Evolutionary conservation across 2,797 vertebrate genomes (phyloP).

Genomic region (Poeciliopsis gracilis): DNA sequence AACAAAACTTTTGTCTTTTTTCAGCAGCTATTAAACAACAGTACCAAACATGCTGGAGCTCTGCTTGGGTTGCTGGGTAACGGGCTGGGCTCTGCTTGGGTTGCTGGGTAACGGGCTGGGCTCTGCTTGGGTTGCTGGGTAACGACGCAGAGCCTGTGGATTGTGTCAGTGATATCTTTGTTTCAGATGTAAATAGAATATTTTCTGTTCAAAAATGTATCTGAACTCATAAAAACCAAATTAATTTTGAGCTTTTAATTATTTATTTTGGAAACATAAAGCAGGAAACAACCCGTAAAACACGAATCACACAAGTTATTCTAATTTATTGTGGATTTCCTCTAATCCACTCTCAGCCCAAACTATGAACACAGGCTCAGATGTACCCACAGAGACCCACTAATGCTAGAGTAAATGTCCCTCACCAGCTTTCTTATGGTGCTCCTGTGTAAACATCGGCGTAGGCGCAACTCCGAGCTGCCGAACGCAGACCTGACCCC

Average conservation of each 20-base stretch:
- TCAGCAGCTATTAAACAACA: too few species aligned
- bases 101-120: too few species aligned
- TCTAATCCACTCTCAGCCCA: not conserved
- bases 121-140: too few species aligned
- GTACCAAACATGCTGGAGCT: too few species aligned
- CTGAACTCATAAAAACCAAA: not conserved
- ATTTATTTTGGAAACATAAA: not conserved
- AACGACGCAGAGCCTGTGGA: too few species aligned
- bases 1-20: too few species aligned
- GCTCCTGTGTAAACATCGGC: not conserved
- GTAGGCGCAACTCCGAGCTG: not conserved
- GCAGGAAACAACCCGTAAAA: not conserved
- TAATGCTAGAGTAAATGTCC: not conserved
- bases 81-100: too few species aligned
- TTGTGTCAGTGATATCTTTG: not conserved
- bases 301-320: not conserved
- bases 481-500: not conserved
- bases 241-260: not conserved
- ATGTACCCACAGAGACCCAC: not conserved
- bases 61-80: too few species aligned
- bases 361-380: not conserved
- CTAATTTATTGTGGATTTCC: not conserved
- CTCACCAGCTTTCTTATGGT: not conserved
- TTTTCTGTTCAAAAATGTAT: not conserved
- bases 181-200: not conserved